Evolutionary conservation across 1,140 invertebrate genomes (phyloP).

Genomic region (Anoplophora glabripennis): DNA sequence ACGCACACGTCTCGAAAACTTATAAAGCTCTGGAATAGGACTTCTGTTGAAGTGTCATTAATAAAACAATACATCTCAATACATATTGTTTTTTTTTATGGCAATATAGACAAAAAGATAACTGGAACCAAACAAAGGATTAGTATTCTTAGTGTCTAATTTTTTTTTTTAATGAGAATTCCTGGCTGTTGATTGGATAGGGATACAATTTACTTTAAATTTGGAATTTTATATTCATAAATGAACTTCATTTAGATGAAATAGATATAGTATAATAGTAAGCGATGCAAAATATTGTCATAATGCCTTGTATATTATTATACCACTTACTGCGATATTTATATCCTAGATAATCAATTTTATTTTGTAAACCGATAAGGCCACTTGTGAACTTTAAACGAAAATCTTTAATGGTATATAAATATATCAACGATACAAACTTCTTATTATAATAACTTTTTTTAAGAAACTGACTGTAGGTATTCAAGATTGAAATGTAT

Average conservation of each 20-base stretch:
- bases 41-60: too few species aligned
- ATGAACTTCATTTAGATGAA: conserved; percentile 1
- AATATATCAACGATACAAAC: conserved; percentile 31
- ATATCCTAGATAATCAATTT: conserved; percentile 34
- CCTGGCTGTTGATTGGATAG: not conserved
- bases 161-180: not conserved
- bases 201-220: not conserved
- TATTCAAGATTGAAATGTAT: conserved; percentile 39
- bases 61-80: too few species aligned
- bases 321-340: conserved; percentile 17
- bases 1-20: too few species aligned
- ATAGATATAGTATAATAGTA: not conserved
- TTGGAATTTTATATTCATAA: not conserved
- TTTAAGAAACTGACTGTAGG: conserved; percentile 41
- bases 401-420: conserved; percentile 21
- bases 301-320: conserved; percentile 5
- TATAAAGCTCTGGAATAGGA: too few species aligned
- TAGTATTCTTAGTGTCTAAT: not conserved
- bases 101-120: too few species aligned
- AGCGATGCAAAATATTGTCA: not conserved
- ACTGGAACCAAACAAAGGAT: too few species aligned
- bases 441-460: conserved; percentile 40
- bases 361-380: conserved; percentile 24
- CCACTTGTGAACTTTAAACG: too few species aligned
- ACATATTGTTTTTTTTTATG: too few species aligned